Conservation (phyloP, 2,797 vertebrate species). For the Urosaurus nigricauda region DNA sequence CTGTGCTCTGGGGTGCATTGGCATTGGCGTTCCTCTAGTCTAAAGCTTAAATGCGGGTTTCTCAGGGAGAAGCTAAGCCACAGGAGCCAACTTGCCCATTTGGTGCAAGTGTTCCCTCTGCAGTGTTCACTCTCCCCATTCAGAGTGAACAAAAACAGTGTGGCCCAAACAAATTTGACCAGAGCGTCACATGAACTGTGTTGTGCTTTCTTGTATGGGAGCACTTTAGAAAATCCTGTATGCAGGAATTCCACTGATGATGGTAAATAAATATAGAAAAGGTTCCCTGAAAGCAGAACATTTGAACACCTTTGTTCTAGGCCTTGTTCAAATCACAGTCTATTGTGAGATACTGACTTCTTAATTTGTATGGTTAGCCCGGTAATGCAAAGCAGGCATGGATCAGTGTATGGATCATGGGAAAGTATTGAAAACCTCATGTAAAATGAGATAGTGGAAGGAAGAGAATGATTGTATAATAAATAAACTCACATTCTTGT, state of each 20-base stretch:
- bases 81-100: neutral
- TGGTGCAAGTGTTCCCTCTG: neutral
- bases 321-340: neutral
- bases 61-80: neutral
- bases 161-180: neutral
- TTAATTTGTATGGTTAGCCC: neutral
- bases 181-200: neutral
- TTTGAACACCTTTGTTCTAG: neutral
- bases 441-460: neutral
- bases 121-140: neutral
- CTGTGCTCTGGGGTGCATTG: neutral
- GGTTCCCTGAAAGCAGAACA: neutral
- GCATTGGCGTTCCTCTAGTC: neutral
- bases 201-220: neutral
- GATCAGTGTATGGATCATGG: neutral
- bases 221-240: neutral
- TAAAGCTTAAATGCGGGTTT: neutral
- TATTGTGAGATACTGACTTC: neutral
- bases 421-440: neutral
- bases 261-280: neutral
- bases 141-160: neutral
- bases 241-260: neutral
- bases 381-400: neutral
- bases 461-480: neutral
- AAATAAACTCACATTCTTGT: conserved; percentile 3